Conservation (phyloP, 2,888 invertebrate genomes). For the Myopa testacea region DNA sequence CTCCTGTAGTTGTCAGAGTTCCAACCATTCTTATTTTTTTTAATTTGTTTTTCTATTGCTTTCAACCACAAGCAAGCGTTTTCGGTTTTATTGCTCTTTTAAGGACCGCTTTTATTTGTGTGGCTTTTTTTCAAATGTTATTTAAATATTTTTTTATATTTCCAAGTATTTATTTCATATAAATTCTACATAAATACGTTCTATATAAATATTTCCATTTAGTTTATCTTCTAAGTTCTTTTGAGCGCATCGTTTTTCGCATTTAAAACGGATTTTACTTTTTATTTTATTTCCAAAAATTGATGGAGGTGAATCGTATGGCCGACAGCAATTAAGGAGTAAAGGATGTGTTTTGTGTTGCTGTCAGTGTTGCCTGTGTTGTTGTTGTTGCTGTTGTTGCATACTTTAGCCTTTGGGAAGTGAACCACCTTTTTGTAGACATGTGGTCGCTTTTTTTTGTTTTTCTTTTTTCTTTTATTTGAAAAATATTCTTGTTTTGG, state of each 20-base stretch:
- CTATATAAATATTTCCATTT: too few relatives aligned
- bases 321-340: background rate
- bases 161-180: background rate
- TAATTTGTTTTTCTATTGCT: conserved; percentile 31
- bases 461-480: background rate
- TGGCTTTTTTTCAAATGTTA: background rate
- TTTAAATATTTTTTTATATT: conserved; percentile 6
- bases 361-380: background rate
- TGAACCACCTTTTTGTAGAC: too few relatives aligned
- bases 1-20: conserved; percentile 45
- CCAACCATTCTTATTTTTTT: background rate
- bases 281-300: too few relatives aligned
- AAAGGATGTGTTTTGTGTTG: background rate
- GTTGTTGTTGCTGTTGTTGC: background rate
- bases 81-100: conserved; percentile 9
- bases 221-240: background rate
- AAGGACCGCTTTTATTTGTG: background rate
- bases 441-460: too few relatives aligned
- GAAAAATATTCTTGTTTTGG: background rate
- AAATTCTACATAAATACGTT: background rate
- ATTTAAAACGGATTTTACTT: too few relatives aligned
- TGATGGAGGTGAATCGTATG: background rate
- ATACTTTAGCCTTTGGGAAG: background rate
- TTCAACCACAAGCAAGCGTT: background rate
- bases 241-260: too few relatives aligned